phyloP scores from a whole-genome alignment of 2,113 vertebrate species.

The Lycaon pictus region DNA sequence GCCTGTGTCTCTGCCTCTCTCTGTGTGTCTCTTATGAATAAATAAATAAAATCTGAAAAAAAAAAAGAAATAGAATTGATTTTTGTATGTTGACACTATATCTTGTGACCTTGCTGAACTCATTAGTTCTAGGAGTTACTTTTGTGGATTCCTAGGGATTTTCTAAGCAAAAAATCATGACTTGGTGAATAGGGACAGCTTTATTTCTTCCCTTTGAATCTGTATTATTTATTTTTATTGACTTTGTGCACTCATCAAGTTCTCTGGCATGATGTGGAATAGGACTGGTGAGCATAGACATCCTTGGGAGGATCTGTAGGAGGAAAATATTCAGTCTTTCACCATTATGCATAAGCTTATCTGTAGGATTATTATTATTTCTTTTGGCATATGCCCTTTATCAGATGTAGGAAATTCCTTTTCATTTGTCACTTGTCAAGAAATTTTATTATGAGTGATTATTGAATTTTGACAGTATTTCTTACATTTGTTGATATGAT shows the following conservation, averaged over 20 bases:
- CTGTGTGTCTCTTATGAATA: too few species aligned
- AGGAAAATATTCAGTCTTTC: not conserved
- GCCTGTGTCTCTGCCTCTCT: too few species aligned
- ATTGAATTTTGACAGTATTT: constrained; percentile 57
- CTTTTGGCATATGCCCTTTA: not conserved
- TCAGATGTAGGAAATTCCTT: not conserved
- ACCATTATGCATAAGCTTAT: not conserved
- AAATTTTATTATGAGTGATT: not conserved
- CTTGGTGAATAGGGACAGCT: not conserved
- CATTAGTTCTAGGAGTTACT: not conserved
- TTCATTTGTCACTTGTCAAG: constrained; percentile 22
- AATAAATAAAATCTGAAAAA: too few species aligned
- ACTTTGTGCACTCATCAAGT: not conserved
- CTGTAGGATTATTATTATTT: not conserved
- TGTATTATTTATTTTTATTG: not conserved
- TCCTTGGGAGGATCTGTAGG: not conserved
- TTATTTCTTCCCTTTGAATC: not conserved
- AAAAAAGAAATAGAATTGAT: not conserved
- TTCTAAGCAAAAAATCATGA: constrained; percentile 4
- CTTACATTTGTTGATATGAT: not conserved
- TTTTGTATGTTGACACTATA: not conserved
- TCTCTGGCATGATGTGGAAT: not conserved
- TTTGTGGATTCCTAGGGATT: not conserved
- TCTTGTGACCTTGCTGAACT: not conserved
- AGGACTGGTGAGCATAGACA: not conserved